Base-by-base conservation (phyloP, 2,113 vertebrate genomes). In the Sciurus niger region DNA sequence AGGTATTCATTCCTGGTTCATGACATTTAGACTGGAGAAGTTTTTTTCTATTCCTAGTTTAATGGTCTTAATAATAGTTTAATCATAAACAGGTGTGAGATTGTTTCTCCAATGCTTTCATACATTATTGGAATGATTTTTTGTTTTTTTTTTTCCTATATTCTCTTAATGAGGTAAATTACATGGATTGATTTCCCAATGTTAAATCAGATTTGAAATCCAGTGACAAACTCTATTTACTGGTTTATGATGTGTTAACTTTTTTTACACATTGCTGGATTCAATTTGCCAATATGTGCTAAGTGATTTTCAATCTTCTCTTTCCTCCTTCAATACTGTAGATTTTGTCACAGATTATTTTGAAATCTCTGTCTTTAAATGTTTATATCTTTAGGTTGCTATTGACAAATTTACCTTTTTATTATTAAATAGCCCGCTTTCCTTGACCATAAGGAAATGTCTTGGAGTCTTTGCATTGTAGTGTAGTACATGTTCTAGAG, bases 211-310 rank as follows among this genome's bases (percentile, higher is more conserved):
- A 53, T 0, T 46, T 70, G 4, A 8, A 82, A 84, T 90, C 32
- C 58, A 46, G n/a, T 85, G 68, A 77, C 32, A 90, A 76, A 37
- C 2, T 8, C 34, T 77, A 37, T 5, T 84, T 84, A 78, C 10
- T 55, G 91, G 28, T 9, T 89, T 32, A 24, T 25, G 28, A 43
- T 92, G 4, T 68, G 16, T 74, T 74, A 74, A 93, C 37, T 76
- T 76, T 90, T 76, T 76, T 55, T 88, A n/a, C 46, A 76, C 73
- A 40, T 37, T 68, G 18, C 32, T 82, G 20, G 6, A 34, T 72
- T 89, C 6, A 77, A 30, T 94, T 91, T 92, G 13, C 68, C 89
- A 73, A 86, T 92, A 43, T 89, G 92, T 9, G 28, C 37, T 88
- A 91, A 58, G 11, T 82, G 85, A 80, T 82, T 92, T 70, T 85